Conservation (phyloP, 2,888 invertebrate genomes). For the Poecilus cupreus region DNA sequence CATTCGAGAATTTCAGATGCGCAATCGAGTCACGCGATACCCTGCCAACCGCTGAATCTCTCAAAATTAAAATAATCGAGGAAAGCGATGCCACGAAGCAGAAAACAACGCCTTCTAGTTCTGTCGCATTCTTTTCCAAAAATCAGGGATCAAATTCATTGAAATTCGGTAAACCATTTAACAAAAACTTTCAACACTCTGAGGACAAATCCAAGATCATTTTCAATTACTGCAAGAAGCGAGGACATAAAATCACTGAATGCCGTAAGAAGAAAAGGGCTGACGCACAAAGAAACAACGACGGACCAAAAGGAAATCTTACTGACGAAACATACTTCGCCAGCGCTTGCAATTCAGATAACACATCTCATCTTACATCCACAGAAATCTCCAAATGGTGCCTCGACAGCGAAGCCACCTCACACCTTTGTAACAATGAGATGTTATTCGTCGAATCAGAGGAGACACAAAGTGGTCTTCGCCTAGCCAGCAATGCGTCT, state of each 20-base stretch:
- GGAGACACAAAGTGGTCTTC: not conserved
- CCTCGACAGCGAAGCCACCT: not conserved
- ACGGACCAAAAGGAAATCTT: not conserved
- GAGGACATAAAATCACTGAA: not conserved
- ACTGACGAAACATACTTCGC: too few species aligned
- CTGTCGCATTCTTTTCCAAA: not conserved
- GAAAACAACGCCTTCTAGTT: not conserved
- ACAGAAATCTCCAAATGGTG: not conserved
- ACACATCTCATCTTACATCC: too few species aligned
- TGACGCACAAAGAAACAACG: not conserved
- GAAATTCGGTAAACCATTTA: not conserved
- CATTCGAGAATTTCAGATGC: slow-evolving; percentile 66
- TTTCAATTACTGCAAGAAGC: not conserved
- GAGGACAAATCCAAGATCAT: not conserved
- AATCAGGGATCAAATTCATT: too few species aligned
- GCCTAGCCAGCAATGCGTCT: not conserved
- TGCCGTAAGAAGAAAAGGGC: not conserved
- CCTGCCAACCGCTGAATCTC: slow-evolving; percentile 62
- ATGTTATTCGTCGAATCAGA: not conserved
- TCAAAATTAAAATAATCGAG: slow-evolving; percentile 65
- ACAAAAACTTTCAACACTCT: not conserved
- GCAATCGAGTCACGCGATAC: slow-evolving; percentile 67
- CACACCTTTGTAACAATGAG: not conserved
- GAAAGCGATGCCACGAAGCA: slow-evolving; percentile 61
- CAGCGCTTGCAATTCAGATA: too few species aligned